Conservation (phyloP, 2,797 vertebrate species). For the Siniperca obscura region DNA sequence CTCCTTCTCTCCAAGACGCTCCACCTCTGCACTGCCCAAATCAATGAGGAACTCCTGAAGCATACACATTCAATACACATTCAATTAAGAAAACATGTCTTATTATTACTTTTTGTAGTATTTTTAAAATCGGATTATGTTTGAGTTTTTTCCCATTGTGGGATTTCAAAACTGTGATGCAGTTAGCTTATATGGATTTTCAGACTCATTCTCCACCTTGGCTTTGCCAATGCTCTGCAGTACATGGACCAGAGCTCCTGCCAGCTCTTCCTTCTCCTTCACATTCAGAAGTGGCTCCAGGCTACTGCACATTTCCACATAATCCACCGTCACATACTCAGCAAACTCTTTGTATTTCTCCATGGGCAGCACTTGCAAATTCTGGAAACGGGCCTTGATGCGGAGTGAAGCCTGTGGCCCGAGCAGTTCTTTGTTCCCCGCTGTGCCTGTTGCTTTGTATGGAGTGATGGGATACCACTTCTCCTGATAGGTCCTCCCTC, state of each 20-base stretch:
- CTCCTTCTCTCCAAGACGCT: conserved; percentile 92
- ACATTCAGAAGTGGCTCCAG: conserved; percentile 90
- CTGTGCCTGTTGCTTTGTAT: conserved; percentile 71
- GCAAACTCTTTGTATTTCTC: conserved; percentile 97
- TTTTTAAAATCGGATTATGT: neutral
- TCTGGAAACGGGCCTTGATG: conserved; percentile 89
- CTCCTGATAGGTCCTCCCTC: conserved; percentile 85
- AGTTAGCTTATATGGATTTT: neutral
- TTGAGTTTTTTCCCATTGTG: neutral
- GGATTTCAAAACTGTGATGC: neutral
- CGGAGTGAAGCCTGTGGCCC: conserved; percentile 85
- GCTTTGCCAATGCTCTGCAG: conserved; percentile 94
- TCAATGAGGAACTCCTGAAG: conserved; percentile 92
- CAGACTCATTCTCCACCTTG: conserved; percentile 84
- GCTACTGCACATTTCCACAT: conserved; percentile 87
- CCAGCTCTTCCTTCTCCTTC: conserved; percentile 93
- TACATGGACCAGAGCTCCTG: conserved; percentile 90
- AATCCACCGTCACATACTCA: conserved; percentile 92
- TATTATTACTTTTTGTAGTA: neutral
- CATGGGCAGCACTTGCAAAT: conserved; percentile 90
- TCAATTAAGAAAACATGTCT: neutral
- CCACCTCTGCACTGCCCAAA: conserved; percentile 90
- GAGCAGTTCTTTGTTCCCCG: conserved; percentile 72
- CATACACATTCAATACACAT: conserved; percentile 12
- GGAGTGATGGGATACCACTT: conserved; percentile 90